Conservation (phyloP, 2,797 vertebrate species). For the Sciaenops ocellatus region DNA sequence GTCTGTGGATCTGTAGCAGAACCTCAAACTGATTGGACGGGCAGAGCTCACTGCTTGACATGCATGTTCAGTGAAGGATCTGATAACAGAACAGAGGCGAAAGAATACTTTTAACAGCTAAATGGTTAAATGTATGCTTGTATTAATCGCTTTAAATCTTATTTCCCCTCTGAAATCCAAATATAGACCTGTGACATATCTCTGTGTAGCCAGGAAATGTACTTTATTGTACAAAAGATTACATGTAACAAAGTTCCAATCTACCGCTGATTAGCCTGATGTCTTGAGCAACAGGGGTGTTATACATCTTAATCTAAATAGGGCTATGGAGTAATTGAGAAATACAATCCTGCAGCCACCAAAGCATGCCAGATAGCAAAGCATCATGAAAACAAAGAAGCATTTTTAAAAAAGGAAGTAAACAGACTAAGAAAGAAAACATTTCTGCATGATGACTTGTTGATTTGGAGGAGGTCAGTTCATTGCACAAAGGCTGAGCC, state of each 20-base stretch:
- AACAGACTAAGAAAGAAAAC: slow-evolving; percentile 40
- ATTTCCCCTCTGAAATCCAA: slow-evolving; percentile 55
- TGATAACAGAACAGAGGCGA: slow-evolving; percentile 50
- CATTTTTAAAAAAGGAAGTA: neutral
- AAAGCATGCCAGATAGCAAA: slow-evolving; percentile 79
- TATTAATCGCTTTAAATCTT: slow-evolving; percentile 19
- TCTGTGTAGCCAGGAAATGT: slow-evolving; percentile 50
- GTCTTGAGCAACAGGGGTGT: slow-evolving; percentile 84
- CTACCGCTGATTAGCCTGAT: slow-evolving; percentile 73
- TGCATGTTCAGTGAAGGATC: slow-evolving; percentile 87
- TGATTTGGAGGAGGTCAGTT: slow-evolving; percentile 80
- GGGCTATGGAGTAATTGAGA: slow-evolving; percentile 56
- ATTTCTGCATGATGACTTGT: slow-evolving; percentile 83
- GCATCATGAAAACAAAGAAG: slow-evolving; percentile 71
- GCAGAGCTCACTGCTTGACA: slow-evolving; percentile 95
- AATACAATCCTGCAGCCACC: slow-evolving; percentile 69
- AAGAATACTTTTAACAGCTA: slow-evolving; percentile 42
- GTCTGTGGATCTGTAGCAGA: slow-evolving; percentile 92
- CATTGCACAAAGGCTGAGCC: slow-evolving; percentile 86
- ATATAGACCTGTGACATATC: slow-evolving; percentile 23
- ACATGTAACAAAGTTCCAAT: slow-evolving; percentile 31
- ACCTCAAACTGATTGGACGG: slow-evolving; percentile 94
- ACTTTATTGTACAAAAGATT: slow-evolving; percentile 43
- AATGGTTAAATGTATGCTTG: slow-evolving; percentile 16
- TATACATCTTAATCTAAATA: slow-evolving; percentile 67